Conservation (phyloP, 2,797 vertebrate species). For the Brachyrhaphis roseni region DNA sequence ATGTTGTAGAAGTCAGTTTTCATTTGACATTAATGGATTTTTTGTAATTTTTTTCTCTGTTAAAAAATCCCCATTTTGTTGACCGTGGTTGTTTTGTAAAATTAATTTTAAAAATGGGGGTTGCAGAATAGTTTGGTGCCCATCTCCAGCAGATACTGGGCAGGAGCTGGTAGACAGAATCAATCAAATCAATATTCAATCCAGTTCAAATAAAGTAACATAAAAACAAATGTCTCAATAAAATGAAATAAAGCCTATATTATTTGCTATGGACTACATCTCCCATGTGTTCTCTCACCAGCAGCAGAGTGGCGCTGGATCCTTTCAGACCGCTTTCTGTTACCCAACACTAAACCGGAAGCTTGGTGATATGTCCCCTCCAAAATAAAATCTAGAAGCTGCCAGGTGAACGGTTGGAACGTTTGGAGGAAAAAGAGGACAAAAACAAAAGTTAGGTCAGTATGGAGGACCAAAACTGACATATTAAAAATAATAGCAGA, state of each 20-base stretch:
- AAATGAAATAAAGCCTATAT: not conserved
- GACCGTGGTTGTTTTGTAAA: too few species aligned
- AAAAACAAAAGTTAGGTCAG: not conserved
- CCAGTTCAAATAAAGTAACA: not conserved
- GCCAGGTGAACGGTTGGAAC: not conserved
- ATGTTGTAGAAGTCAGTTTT: too few species aligned
- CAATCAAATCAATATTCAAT: too few species aligned
- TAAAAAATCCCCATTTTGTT: not conserved
- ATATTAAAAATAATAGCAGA: too few species aligned
- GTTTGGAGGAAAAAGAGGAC: not conserved
- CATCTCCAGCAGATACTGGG: too few species aligned
- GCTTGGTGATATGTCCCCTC: accelerated
- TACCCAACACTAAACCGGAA: not conserved
- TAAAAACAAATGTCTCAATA: not conserved
- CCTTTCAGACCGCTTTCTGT: not conserved
- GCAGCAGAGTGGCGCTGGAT: slow-evolving; percentile 37
- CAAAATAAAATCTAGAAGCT: slow-evolving; percentile 18
- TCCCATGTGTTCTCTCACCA: slow-evolving; percentile 39
- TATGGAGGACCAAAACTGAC: too few species aligned
- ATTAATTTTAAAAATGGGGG: not conserved
- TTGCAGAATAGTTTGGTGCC: too few species aligned
- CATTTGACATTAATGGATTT: too few species aligned
- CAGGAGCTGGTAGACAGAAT: too few species aligned
- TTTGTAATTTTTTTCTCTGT: too few species aligned
- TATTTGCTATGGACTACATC: slow-evolving; percentile 40